phyloP scores from a whole-genome alignment of 2,113 vertebrate species.

The Emydocephalus ijimae region DNA sequence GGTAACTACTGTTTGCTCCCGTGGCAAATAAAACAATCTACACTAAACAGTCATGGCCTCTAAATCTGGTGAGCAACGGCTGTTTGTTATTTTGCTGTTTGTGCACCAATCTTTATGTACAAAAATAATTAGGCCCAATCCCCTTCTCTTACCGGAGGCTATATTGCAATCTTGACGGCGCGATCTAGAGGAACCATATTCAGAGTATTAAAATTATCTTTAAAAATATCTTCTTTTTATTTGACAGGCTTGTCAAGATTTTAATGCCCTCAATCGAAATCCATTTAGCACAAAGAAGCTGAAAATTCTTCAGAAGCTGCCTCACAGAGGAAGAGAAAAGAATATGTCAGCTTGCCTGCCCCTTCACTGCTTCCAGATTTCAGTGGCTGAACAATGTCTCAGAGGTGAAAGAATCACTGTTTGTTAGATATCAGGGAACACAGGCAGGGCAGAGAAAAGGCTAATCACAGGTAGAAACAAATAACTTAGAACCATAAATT shows the following conservation, averaged over 20 bases:
- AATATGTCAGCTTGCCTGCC: background rate
- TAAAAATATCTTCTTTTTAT: background rate
- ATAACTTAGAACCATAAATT: background rate
- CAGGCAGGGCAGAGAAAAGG: background rate
- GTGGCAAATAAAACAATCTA: no score
- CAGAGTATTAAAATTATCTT: background rate
- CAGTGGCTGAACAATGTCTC: constrained; percentile 6
- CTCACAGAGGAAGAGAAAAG: constrained; percentile 2
- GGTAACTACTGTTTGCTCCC: no score
- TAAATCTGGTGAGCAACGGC: no score
- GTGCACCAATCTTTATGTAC: no score
- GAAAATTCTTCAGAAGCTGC: background rate
- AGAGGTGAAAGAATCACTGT: background rate
- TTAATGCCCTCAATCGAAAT: background rate
- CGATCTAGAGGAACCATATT: no score
- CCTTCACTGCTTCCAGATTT: constrained; percentile 6
- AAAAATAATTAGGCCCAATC: no score
- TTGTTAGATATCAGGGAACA: background rate
- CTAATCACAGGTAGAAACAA: background rate
- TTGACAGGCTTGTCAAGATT: background rate
- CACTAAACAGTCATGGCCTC: no score
- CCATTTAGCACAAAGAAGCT: constrained; percentile 12
- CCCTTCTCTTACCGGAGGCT: no score
- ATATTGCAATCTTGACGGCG: no score
- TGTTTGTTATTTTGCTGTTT: no score